Evolutionary conservation across 2,113 vertebrate genomes (phyloP), one percentile per base, ranked within the genome.

Genomic region (Aepyceros melampus): DNA sequence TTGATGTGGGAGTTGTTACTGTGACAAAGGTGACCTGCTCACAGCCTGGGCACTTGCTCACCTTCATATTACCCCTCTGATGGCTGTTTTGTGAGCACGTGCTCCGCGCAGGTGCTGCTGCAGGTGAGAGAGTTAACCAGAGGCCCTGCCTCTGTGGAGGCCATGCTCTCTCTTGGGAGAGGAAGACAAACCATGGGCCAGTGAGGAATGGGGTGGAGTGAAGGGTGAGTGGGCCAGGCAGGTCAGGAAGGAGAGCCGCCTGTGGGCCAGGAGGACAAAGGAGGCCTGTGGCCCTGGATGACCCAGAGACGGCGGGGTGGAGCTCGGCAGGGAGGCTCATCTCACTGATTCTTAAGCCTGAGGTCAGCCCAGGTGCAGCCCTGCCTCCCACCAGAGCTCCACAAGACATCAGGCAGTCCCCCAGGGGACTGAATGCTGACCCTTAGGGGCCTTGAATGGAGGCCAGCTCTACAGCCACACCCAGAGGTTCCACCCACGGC

Each of bases 1-100:
- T 3, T 4, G 6, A 6, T 1, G 6, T 0, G 5, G 31, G 64
- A 53, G 36, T 36, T 1, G 11, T 15, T 6, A 17, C 3, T 10
- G 25, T 7, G 86, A 43, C 8, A 0, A 27, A 31, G 78, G 76
- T 1, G 49, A 12, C 11, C 15, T 0, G 36, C 76, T 56, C 49
- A 0, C 2, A 10, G 93, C 58, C 76, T 4, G 58, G 21, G 29
- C 49, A 1, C 14, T 5, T 1, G 55, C 47, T 78, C 71, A 19
- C 29, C 2, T 15, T 5, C 9, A 13, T 33, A 45, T 62, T 10
- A 12, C 23, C 43, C 11, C 21, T 14, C 40, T 23, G 40, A 47
- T 13, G 0, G 40, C 13, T 56, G 51, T 5, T 40, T 10, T 0
- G 2, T 33, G 60, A n/a, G n/a, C n/a, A n/a, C n/a, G n/a, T n/a